Percentiles rank a stretch among this genome's conserved stretches.
Evolutionary conservation across 2,113 vertebrate species (phyloP).

Genomic region (Tretioscincus oriximinensis): DNA sequence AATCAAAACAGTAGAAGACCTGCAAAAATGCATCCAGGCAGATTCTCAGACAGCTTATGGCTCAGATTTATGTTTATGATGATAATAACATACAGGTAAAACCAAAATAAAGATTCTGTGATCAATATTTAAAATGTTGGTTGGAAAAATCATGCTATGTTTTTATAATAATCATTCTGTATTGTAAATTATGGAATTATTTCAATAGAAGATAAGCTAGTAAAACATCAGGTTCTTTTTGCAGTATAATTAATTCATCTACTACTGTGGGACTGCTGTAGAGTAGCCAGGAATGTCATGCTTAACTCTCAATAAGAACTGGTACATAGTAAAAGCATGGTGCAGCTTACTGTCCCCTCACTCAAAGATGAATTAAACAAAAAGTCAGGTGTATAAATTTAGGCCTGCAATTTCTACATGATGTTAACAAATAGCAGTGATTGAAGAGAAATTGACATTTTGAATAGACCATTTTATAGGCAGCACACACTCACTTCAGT

Average conservation of each 20-base stretch:
- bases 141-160: too few relatives aligned
- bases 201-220: not conserved
- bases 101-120: too few relatives aligned
- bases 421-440: not conserved
- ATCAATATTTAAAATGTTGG: too few relatives aligned
- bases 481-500: constrained; percentile 3
- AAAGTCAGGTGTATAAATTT: not conserved
- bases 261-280: not conserved
- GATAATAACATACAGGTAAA: too few relatives aligned
- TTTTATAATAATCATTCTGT: too few relatives aligned
- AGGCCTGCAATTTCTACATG: not conserved
- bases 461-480: not conserved
- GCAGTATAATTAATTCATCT: not conserved
- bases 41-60: too few relatives aligned
- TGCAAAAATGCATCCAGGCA: too few relatives aligned
- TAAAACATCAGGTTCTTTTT: not conserved
- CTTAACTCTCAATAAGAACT: too few relatives aligned
- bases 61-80: too few relatives aligned
- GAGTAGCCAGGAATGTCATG: not conserved
- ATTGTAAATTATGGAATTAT: too few relatives aligned
- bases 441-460: not conserved
- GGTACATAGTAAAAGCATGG: not conserved
- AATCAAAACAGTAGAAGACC: too few relatives aligned
- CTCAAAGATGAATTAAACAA: not conserved
- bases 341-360: not conserved